Base-by-base conservation (phyloP, 2,888 invertebrate genomes). In the Ectobius pallidus region DNA sequence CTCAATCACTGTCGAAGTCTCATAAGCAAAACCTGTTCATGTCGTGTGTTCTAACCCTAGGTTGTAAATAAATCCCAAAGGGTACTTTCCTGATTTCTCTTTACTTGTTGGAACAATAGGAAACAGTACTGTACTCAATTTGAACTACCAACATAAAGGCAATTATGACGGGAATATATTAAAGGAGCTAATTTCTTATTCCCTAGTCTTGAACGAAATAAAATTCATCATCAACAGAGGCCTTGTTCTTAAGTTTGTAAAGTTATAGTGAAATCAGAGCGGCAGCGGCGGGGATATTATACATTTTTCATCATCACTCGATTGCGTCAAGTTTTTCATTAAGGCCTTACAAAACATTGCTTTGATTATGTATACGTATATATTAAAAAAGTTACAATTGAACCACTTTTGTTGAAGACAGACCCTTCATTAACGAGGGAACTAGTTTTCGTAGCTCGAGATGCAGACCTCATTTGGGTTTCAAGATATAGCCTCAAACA, bases 401-500 rank as follows among this genome's bases (percentile, higher is more conserved):
- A 65, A 65, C 65, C 65, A 65, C 65, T 65, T 65, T 65, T 46
- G 42, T 65, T 27, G 65, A 65, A 65, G 65, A 65, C 42, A 65
- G 44, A 25, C 27, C 44, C 65, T 65, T 65, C 65, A 65, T 65
- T 65, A 65, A 44, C n/a, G 44, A 46, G 44, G 65, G 27, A 46
- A 65, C 65, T 65, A 65, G 65, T 46, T 65, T 58, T 14, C 11
- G 44, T 42, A 39, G 42, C 39, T 18, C 9, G 9, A 2, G 49
- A 4, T 49, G 6, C 25, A 58, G 58, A 27, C 65, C 46, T 65
- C 65, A 65, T 65, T 65, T 65, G 46, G 65, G 65, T 65, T 65
- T 65, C 65, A 65, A 65, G 65, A 65, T 65, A 65, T 65, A 65
- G 65, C 65, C 65, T 65, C 65, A 65, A 65, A 65, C 65, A 65